Conservation (phyloP, 2,888 invertebrate species). For the Cheiracanthium punctorium region DNA sequence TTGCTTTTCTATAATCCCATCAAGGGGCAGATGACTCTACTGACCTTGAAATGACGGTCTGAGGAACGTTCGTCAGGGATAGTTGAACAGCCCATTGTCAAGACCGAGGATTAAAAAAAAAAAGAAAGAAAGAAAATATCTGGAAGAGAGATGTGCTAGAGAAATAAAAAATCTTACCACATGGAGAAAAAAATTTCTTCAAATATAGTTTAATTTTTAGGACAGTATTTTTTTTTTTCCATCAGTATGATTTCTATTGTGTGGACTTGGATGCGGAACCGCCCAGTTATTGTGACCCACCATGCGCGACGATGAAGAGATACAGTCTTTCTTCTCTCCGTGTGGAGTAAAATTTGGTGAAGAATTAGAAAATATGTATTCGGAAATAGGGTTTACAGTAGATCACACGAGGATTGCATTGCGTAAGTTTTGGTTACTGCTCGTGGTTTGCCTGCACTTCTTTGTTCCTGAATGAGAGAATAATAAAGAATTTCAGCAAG, state of each 20-base stretch:
- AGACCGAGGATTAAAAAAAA: background rate
- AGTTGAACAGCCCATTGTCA: constrained; percentile 8
- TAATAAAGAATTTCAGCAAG: background rate
- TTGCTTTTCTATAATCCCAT: background rate
- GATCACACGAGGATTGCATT: background rate
- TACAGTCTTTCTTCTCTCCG: background rate
- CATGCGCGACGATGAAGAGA: background rate
- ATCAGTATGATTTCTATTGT: background rate
- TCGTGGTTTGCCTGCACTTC: background rate
- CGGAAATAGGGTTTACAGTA: background rate
- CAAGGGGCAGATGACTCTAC: constrained; percentile 3
- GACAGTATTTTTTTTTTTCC: background rate
- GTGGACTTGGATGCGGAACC: background rate
- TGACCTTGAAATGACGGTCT: constrained; percentile 13
- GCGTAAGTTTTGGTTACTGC: background rate
- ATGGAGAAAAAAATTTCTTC: background rate
- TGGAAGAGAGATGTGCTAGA: background rate
- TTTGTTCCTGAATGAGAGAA: background rate
- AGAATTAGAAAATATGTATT: background rate
- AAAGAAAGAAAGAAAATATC: background rate
- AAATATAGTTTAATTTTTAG: constrained; percentile 8
- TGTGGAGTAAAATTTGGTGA: background rate
- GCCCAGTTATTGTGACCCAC: background rate
- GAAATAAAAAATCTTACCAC: background rate
- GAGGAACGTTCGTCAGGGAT: background rate